A percentile compares a stretch with the other conserved stretches of the same genome.
These are phyloP conservation scores for Umimayanthus kanabou DNA, from an alignment of 92 coral and sea anemone species.

Conservation along the genomic window DNA sequence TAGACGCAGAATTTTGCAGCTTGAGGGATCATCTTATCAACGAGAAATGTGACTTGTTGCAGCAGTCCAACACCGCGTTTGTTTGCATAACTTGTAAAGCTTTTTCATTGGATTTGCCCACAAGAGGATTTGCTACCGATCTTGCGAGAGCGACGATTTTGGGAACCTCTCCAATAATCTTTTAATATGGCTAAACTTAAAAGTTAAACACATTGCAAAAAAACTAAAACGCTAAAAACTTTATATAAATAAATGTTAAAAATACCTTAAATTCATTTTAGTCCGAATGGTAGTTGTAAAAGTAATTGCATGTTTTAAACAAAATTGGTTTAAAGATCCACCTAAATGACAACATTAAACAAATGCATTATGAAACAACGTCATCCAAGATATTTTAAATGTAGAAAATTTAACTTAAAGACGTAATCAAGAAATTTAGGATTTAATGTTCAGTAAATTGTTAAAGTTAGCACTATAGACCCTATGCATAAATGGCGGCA, in stretches of 20 bases:
- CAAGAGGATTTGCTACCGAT: not conserved
- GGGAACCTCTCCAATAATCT: not conserved
- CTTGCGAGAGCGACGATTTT: not conserved
- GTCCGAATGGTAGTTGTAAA: not conserved
- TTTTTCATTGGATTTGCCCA: not conserved
- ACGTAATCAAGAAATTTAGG: no score
- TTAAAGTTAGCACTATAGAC: not conserved
- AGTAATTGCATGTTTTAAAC: not conserved
- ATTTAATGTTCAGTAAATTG: no score
- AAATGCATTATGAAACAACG: not conserved
- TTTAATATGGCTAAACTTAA: not conserved
- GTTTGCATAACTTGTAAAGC: not conserved
- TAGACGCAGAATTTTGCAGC: not conserved
- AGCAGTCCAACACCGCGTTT: no score
- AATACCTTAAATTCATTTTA: not conserved
- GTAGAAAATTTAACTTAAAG: no score
- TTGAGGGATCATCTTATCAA: not conserved
- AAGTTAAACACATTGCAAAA: not conserved
- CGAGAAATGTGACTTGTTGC: no score
- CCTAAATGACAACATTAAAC: not conserved
- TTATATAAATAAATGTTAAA: not conserved
- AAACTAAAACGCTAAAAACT: not conserved
- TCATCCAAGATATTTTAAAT: no score
- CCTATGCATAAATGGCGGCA: no score
- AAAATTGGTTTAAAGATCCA: not conserved